Conservation (phyloP, 1,140 invertebrate genomes). For the Dolichoris vasculosae region DNA sequence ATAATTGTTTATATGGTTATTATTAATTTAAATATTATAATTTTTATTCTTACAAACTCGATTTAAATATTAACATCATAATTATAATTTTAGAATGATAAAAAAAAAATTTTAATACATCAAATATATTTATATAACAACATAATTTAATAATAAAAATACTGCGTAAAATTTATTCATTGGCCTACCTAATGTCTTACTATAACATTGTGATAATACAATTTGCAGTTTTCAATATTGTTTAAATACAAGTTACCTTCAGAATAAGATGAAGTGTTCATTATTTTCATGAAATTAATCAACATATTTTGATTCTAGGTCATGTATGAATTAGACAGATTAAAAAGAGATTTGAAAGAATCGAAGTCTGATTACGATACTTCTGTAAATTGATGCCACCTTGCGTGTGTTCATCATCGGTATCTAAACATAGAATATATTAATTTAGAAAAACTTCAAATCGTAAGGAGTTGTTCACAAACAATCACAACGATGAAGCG, state of each 20-base stretch:
- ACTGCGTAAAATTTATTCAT: not conserved
- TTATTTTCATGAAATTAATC: no score
- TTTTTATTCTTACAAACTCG: no score
- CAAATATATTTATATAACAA: no score
- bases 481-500: not conserved
- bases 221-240: no score
- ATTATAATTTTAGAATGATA: no score
- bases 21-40: no score
- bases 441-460: constrained; percentile 56
- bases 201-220: no score
- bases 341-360: constrained; percentile 71
- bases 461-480: not conserved
- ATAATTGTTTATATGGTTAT: no score
- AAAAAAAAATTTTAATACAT: no score
- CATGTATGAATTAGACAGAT: constrained; percentile 74
- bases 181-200: no score
- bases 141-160: not conserved
- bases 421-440: constrained; percentile 53
- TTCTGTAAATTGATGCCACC: constrained; percentile 71
- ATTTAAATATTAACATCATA: no score
- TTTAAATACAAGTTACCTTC: not conserved
- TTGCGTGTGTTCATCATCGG: constrained; percentile 72
- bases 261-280: not conserved
- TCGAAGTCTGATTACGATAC: constrained; percentile 63
- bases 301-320: constrained; percentile 68